Base-by-base conservation (phyloP, 2,113 vertebrate species). In the Accipiter cooperii region DNA sequence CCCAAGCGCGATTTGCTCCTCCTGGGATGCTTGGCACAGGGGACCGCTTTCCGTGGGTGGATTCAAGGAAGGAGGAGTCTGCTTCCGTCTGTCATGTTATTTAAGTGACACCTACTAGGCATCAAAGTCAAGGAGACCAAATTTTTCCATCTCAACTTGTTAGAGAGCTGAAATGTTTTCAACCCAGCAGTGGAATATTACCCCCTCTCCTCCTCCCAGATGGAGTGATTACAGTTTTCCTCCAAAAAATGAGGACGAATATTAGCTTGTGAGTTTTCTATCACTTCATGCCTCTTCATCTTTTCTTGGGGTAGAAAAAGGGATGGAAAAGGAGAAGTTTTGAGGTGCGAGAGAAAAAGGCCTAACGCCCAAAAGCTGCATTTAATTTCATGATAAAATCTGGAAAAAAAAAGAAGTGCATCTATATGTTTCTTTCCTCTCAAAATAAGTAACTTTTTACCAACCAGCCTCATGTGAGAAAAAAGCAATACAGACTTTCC, bases 131-230 rank as follows among this genome's bases (percentile, higher is more conserved):
- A 94, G 44, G 52, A 95, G 54, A 85, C 47, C 66, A 58, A 80
- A 88, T 95, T 91, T 94, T 96, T 95, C 93, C 82, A 63, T 91
- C 78, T 80, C 66, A n/a, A 4, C 36, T 80, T 74, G 69, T 84
- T 90, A 86, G 47, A 91, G 64, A 87, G 33, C 1, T 68, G 49
- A 91, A 93, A 95, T 73, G 49, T 90, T 95, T 92, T 73, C 66
- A 68, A 26, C 19, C 28, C 95, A 94, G 89, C 54, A 70, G 68
- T 84, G 71, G 58, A 90, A 81, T 92, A 85, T 83, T 90, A 80
- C 33, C 64, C 84, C 15, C 38, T 87, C 42, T 84, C 31, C 83
- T 80, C 85, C 84, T 89, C 91, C 81, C 84, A 93, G 89, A 81
- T 74, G 57, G 69, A 91, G 13, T 17, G 33, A 71, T 66, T 78